These are phyloP conservation scores for Octopus bimaculoides DNA, from an alignment of 1,140 invertebrate genomes.

Conservation along the genomic window DNA sequence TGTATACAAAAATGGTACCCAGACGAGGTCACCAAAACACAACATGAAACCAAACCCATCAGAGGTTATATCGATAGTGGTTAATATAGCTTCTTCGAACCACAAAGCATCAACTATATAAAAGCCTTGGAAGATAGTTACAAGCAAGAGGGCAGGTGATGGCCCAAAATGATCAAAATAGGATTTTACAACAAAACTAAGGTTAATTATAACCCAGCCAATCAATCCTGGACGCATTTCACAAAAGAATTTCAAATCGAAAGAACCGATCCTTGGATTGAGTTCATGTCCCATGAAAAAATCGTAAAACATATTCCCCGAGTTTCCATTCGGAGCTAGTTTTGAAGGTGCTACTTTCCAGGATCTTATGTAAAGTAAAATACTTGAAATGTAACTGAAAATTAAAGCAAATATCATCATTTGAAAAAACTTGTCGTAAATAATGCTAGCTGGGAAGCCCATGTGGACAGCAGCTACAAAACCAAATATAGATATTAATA, in stretches of 20 bases:
- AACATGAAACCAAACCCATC: constrained; percentile 73
- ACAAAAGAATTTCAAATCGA: constrained; percentile 73
- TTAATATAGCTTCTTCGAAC: constrained; percentile 63
- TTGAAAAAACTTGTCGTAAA: constrained; percentile 55
- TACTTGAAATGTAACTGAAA: constrained; percentile 61
- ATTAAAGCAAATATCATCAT: constrained; percentile 63
- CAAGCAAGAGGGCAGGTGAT: constrained; percentile 58
- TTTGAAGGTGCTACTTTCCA: constrained; percentile 61
- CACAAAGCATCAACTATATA: constrained; percentile 67
- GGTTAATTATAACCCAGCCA: constrained; percentile 60
- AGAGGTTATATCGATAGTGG: constrained; percentile 69
- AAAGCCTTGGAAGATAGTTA: constrained; percentile 62
- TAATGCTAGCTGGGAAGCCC: constrained; percentile 40
- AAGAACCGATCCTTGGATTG: constrained; percentile 68
- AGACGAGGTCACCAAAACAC: constrained; percentile 64
- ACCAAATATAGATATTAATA: constrained; percentile 48
- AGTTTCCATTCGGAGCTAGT: constrained; percentile 69
- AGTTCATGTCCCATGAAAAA: constrained; percentile 78
- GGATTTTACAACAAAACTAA: constrained; percentile 57
- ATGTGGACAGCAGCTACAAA: constrained; percentile 46
- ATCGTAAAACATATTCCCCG: constrained; percentile 67
- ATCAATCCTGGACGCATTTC: constrained; percentile 59
- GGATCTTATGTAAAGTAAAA: constrained; percentile 64
- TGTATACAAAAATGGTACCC: constrained; percentile 65
- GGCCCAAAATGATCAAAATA: constrained; percentile 44